These are phyloP conservation scores for Planiliza haematocheilus DNA, from an alignment of 2,113 vertebrate species.

Conservation along the genomic window DNA sequence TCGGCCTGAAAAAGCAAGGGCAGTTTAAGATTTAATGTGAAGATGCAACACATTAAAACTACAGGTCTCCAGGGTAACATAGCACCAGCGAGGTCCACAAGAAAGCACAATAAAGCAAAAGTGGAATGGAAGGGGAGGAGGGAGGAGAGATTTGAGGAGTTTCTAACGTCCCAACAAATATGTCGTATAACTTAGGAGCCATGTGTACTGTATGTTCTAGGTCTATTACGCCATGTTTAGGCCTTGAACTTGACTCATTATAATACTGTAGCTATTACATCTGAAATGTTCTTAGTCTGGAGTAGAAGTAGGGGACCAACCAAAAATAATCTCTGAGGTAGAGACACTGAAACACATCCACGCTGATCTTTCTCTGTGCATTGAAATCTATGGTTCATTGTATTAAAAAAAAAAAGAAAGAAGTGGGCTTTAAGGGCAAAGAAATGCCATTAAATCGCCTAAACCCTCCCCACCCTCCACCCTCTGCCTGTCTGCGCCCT, in stretches of 20 bases:
- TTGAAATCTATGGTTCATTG: neutral
- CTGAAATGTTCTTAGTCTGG: too few species aligned
- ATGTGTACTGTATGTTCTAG: too few species aligned
- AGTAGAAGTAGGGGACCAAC: too few species aligned
- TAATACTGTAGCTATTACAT: too few species aligned
- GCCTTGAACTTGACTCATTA: too few species aligned
- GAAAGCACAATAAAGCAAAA: conserved; percentile 17
- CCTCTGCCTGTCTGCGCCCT: conserved; percentile 1
- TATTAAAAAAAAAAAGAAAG: neutral
- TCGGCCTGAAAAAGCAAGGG: conserved; percentile 60
- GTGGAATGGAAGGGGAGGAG: conserved; percentile 1
- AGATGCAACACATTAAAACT: conserved; percentile 47
- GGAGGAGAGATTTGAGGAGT: neutral
- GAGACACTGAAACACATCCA: too few species aligned
- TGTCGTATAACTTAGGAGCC: conserved; percentile 10
- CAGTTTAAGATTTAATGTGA: conserved; percentile 39
- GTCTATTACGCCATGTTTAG: too few species aligned
- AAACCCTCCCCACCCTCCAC: too few species aligned
- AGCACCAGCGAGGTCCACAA: conserved; percentile 21
- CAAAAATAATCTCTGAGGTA: too few species aligned
- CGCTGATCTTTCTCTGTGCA: too few species aligned
- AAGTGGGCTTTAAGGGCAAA: neutral
- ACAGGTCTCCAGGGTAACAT: conserved; percentile 31
- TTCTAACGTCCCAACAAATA: conserved; percentile 1
- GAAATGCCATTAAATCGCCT: conserved; percentile 8